A percentile compares a stretch with the other conserved stretches of the same genome.
phyloP scores from a whole-genome alignment of 2,888 invertebrate species.

The Saturnia pavonia region DNA sequence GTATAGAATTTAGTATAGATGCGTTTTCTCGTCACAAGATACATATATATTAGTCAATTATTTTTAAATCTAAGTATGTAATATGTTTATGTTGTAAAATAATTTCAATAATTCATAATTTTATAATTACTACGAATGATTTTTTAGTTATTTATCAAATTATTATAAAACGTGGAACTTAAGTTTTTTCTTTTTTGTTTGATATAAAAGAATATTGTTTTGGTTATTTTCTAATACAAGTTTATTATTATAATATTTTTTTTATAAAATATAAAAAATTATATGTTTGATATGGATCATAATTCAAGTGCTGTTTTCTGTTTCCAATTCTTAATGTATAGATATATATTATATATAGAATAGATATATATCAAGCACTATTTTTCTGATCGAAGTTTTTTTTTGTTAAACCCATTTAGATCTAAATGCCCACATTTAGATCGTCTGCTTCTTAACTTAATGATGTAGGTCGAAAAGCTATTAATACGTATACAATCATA shows the following conservation, averaged over 20 bases:
- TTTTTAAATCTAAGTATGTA: not conserved
- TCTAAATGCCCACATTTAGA: too few species aligned
- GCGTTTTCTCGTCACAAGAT: conserved; percentile 66
- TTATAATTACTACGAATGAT: not conserved
- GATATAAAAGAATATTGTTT: not conserved
- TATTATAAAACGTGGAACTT: not conserved
- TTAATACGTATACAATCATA: not conserved
- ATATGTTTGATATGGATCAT: not conserved
- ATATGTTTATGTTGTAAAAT: not conserved
- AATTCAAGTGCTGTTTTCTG: not conserved
- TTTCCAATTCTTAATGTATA: not conserved
- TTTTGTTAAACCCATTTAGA: not conserved
- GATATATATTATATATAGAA: not conserved
- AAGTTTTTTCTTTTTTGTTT: not conserved
- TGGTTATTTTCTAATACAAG: not conserved
- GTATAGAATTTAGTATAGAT: not conserved
- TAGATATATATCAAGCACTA: not conserved
- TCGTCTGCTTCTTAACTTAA: not conserved
- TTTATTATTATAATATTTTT: not conserved
- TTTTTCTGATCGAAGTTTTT: not conserved
- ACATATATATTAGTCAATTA: conserved; percentile 33
- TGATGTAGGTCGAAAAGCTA: not conserved
- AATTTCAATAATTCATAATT: not conserved
- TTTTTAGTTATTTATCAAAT: not conserved
- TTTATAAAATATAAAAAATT: not conserved